A percentile compares a stretch with the other conserved stretches of the same genome.
Evolutionary conservation across 1,140 invertebrate genomes (phyloP).

Genomic region (Eumeta japonica): DNA sequence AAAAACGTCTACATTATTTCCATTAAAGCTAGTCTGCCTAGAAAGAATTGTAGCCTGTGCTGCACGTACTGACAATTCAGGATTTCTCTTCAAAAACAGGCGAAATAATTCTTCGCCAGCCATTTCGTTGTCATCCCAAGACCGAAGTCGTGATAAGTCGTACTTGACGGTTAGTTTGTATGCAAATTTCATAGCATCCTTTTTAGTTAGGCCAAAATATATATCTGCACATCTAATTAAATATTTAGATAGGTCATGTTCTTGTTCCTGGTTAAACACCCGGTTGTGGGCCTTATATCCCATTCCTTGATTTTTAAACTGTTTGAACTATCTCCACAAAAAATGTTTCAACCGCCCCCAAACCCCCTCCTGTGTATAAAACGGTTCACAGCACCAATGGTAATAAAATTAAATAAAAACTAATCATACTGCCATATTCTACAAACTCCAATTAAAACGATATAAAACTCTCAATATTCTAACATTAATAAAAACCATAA

Average conservation of each 20-base stretch:
- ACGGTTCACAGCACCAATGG: slow-evolving; percentile 5
- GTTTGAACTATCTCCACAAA: too few species aligned
- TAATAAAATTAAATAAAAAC: slow-evolving; percentile 7
- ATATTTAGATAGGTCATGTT: too few species aligned
- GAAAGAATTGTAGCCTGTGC: slow-evolving; percentile 48
- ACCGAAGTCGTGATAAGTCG: slow-evolving; percentile 20
- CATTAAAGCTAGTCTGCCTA: slow-evolving; percentile 53
- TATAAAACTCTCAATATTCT: slow-evolving; percentile 5
- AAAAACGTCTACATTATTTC: slow-evolving; percentile 31
- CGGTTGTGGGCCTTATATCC: slow-evolving; percentile 20
- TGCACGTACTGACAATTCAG: slow-evolving; percentile 33
- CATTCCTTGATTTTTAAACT: slow-evolving; percentile 16
- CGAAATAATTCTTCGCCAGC: slow-evolving; percentile 51
- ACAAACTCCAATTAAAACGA: slow-evolving; percentile 9
- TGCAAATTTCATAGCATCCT: slow-evolving; percentile 35
- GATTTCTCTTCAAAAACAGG: slow-evolving; percentile 45
- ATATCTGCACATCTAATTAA: slow-evolving; percentile 22
- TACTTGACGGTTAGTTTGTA: slow-evolving; percentile 35
- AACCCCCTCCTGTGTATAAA: slow-evolving; percentile 7
- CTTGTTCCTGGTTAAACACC: slow-evolving; percentile 21
- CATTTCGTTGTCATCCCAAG: too few species aligned
- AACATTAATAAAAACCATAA: slow-evolving; percentile 9
- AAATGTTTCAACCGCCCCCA: slow-evolving; percentile 12
- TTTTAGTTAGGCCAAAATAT: slow-evolving; percentile 32
- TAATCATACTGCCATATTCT: slow-evolving; percentile 9